These are phyloP conservation scores for Tapera naevia DNA, from an alignment of 2,797 vertebrate genomes.

Conservation along the genomic window DNA sequence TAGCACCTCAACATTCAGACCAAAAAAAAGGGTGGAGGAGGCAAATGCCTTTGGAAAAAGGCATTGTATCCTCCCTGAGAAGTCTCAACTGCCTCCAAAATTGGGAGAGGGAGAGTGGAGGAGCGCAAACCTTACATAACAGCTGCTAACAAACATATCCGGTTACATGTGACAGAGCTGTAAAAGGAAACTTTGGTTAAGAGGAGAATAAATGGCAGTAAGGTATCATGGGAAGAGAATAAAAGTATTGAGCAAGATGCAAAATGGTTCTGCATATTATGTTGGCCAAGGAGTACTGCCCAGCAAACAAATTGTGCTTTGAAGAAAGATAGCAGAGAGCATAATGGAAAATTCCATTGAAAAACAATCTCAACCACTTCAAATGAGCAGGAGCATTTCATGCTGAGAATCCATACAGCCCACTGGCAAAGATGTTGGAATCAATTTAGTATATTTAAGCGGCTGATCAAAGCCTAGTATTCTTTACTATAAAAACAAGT, in stretches of 20 bases:
- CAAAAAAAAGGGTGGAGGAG: background rate
- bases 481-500: conserved; percentile 9
- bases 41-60: background rate
- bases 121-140: rapidly evolving
- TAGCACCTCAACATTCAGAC: background rate
- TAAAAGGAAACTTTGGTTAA: background rate
- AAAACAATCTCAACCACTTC: conserved; percentile 26
- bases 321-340: background rate
- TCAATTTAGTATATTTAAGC: conserved; percentile 9
- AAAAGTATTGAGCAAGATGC: background rate
- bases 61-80: background rate
- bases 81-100: background rate
- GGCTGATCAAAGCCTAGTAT: conserved; percentile 1
- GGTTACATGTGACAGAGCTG: rapidly evolving
- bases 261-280: background rate
- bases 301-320: background rate
- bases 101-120: too few species aligned
- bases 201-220: background rate
- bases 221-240: background rate
- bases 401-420: conserved; percentile 16
- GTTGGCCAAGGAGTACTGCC: background rate
- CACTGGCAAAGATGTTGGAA: conserved; percentile 27
- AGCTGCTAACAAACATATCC: background rate
- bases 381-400: conserved; percentile 3
- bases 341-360: conserved; percentile 31